phyloP scores from a whole-genome alignment of 2,888 invertebrate species.

The Chironomus riparius region DNA sequence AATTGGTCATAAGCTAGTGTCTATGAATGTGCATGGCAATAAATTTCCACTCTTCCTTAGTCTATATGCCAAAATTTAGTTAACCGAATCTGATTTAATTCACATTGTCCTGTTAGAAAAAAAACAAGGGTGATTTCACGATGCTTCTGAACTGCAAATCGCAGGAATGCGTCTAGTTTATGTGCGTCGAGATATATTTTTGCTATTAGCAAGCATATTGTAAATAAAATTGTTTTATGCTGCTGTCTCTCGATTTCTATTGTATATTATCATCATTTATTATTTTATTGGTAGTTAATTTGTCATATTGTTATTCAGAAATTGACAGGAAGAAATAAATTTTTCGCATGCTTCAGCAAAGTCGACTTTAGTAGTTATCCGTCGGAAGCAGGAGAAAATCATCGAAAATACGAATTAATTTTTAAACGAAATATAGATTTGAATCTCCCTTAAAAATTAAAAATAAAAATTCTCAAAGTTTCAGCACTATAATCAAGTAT shows the following conservation, averaged over 20 bases:
- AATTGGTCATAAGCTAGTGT: constrained; percentile 26
- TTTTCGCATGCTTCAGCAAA: not conserved
- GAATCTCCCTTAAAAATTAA: not conserved
- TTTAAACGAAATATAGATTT: not conserved
- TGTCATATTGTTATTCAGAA: not conserved
- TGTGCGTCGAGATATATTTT: not conserved
- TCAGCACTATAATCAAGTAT: not conserved
- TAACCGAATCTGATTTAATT: no score
- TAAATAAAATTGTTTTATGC: not conserved
- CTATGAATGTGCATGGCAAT: constrained; percentile 19
- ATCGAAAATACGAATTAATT: no score
- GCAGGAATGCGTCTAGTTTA: no score
- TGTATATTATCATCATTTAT: constrained; percentile 1
- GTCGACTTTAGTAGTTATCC: not conserved
- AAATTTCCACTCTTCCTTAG: constrained; percentile 6
- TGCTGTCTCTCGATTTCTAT: not conserved
- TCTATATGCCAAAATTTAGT: no score
- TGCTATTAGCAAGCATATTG: not conserved
- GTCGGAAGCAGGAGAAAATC: not conserved
- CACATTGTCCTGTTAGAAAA: no score
- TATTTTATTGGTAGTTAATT: constrained; percentile 25
- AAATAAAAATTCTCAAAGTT: not conserved
- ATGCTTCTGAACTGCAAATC: no score
- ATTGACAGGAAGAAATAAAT: constrained; percentile 13
- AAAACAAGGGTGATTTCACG: no score